Base-by-base conservation (phyloP, 2,888 invertebrate genomes). In the Cheiracanthium punctorium region DNA sequence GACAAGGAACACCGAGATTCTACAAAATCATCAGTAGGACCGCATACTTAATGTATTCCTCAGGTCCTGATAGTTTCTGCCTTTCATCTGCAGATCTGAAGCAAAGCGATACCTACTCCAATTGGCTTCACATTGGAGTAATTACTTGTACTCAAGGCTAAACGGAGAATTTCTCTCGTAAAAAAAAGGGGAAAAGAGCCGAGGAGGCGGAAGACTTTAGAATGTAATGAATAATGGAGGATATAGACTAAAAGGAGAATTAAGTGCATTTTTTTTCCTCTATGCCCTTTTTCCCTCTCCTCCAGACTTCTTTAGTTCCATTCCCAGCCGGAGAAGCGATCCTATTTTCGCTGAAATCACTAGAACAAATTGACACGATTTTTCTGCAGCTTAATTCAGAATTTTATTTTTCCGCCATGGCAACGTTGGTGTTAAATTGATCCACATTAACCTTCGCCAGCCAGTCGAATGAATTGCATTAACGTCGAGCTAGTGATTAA, bases 361-460 rank as follows among this genome's bases (percentile, higher is more conserved):
- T 87, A 80, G 86, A 87, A 87, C 86, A 87, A 87, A 87, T 87
- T 87, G 86, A 87, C 86, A 81, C 86, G 86, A 87, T 87, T 87
- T 87, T 87, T 87, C 86, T 87, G 76, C 80, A 80, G 86, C 86
- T 86, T 86, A 86, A 86, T 86, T 86, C 74, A 43, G 75, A 80
- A 80, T 86, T 80, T 86, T 80, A 86, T 86, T 86, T 86, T 86
- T 71, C 43, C 70, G 32, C 43, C 41, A 41, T 69, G 84, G 84
- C 71, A 69, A 69, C 70, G 80, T 41, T 70, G 80, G 76, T 70
- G 80, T 81, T 81, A 80, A 87, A 87, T 87, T 87, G 81, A 87
- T 87, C 81, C 86, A 65, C 80, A 86, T 86, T 86, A 86, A 80
- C 86, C 86, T 80, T 76, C 20, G 33, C 58, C 43, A 64, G 73